These are phyloP conservation scores for Cyclargus thomasi DNA, from an alignment of 1,140 invertebrate species.

Conservation along the genomic window DNA sequence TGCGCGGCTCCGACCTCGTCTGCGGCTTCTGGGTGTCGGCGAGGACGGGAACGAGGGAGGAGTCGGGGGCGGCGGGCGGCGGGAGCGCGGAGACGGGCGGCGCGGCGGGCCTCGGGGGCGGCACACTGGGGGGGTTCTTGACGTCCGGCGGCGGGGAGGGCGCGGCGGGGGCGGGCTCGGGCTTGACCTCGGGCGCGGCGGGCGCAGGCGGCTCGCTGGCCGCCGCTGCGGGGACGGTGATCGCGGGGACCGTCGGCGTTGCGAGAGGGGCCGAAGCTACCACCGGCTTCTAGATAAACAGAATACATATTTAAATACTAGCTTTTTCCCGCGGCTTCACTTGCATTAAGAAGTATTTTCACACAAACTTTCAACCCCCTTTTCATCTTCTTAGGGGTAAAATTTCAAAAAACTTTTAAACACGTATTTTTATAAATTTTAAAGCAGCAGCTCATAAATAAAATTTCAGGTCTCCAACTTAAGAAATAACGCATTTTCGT, in stretches of 20 bases:
- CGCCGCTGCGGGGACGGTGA: slow-evolving; percentile 26
- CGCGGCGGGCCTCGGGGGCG: slow-evolving; percentile 27
- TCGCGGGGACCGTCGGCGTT: slow-evolving; percentile 25
- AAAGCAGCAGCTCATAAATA: no score
- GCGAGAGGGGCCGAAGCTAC: slow-evolving; percentile 13
- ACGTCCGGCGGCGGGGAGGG: slow-evolving; percentile 25
- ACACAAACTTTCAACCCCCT: no score
- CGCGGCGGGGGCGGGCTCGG: slow-evolving; percentile 28
- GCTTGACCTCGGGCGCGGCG: slow-evolving; percentile 24
- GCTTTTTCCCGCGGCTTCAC: no score
- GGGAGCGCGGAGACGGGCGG: slow-evolving; percentile 21
- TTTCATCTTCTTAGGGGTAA: no score
- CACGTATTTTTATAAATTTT: no score
- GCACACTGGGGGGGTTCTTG: slow-evolving; percentile 25
- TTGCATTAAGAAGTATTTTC: no score
- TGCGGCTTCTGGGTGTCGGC: slow-evolving; percentile 39
- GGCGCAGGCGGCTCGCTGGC: slow-evolving; percentile 31
- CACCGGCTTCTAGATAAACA: slow-evolving; percentile 33
- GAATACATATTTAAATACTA: background rate
- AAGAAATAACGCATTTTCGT: no score
- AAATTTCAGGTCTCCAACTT: no score
- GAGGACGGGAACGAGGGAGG: slow-evolving; percentile 36
- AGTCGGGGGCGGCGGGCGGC: slow-evolving; percentile 34
- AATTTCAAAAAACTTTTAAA: no score
- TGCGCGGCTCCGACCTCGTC: slow-evolving; percentile 51